phyloP scores from a whole-genome alignment of 2,888 invertebrate species.

The Norana najaformis region DNA sequence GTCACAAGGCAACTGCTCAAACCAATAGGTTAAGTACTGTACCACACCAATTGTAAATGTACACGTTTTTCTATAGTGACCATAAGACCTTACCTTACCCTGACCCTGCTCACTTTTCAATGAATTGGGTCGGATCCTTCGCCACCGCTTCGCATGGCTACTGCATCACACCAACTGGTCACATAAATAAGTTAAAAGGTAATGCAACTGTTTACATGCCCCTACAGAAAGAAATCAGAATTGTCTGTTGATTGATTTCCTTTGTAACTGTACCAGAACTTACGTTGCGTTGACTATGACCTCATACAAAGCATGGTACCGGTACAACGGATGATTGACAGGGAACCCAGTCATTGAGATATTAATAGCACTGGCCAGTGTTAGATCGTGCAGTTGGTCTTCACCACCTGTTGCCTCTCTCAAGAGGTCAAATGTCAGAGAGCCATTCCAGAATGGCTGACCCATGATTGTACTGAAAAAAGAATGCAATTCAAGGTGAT shows the following conservation, averaged over 20 bases:
- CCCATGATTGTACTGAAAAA: not conserved
- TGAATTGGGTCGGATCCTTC: no score
- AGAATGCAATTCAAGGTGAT: not conserved
- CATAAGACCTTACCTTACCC: no score
- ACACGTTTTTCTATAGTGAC: no score
- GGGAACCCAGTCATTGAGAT: conserved; percentile 15
- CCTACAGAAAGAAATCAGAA: not conserved
- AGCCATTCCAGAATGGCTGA: not conserved
- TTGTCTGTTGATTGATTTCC: not conserved
- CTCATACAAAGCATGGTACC: conserved; percentile 41
- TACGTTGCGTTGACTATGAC: conserved; percentile 39
- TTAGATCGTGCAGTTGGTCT: not conserved
- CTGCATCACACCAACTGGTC: no score
- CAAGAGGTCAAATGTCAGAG: not conserved
- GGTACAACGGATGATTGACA: not conserved
- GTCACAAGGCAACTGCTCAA: no score
- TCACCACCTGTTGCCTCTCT: not conserved
- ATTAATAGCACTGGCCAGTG: conserved; percentile 16
- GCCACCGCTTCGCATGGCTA: no score
- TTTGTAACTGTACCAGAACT: conserved; percentile 18
- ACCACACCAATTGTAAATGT: no score
- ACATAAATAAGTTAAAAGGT: no score
- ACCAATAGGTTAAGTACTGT: not conserved
- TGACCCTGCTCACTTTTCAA: no score
- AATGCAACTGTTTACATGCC: no score